Conservation (phyloP, 2,888 invertebrate genomes). For the Achlya flavicornis region DNA sequence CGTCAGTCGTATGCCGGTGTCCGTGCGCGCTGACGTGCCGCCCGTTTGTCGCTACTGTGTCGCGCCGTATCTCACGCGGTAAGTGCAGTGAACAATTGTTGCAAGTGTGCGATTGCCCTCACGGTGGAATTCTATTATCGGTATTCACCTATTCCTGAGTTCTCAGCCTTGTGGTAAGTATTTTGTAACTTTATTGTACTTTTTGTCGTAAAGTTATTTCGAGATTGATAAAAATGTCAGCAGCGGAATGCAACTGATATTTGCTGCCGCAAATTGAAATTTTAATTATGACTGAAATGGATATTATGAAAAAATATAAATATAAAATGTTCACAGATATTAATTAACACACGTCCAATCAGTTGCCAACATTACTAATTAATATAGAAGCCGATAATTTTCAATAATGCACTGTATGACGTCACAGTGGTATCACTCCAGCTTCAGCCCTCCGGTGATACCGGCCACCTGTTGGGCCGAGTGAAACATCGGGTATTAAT, state of each 20-base stretch:
- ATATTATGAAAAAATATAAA: too few species aligned
- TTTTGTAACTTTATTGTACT: neutral
- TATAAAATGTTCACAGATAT: too few species aligned
- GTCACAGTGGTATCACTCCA: neutral
- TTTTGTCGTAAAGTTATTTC: neutral
- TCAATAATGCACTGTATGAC: neutral
- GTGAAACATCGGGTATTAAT: neutral
- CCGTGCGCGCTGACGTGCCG: constrained; percentile 20
- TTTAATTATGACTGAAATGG: neutral
- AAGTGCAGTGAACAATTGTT: constrained; percentile 15
- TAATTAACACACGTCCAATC: too few species aligned
- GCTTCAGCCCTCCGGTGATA: neutral
- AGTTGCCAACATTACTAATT: neutral
- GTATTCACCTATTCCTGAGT: neutral
- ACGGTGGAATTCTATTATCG: neutral
- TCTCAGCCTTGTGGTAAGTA: neutral
- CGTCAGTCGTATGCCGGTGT: constrained; percentile 15
- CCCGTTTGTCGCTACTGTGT: constrained; percentile 15
- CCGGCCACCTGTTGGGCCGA: neutral
- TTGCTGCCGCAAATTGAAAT: neutral
- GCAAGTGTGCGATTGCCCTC: neutral
- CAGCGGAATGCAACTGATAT: neutral
- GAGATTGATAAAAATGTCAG: neutral
- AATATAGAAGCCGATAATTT: neutral
- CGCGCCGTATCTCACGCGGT: constrained; percentile 9